Evolutionary conservation across 2,888 invertebrate species (phyloP).

Genomic region (Hyles lineata): DNA sequence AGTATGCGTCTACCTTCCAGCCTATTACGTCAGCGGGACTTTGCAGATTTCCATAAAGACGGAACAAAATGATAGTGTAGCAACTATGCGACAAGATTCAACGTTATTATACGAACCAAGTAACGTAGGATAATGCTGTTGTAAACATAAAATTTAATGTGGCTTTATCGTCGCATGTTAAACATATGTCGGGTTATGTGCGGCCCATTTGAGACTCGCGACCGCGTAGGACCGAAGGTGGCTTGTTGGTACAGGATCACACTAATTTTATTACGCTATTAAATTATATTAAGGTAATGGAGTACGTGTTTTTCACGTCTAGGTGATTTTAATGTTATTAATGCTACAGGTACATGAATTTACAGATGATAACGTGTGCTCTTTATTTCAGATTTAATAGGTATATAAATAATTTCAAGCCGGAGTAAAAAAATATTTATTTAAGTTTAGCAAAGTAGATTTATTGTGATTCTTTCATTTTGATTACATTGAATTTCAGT

Average conservation of each 20-base stretch:
- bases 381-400: no score
- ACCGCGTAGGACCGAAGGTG: neutral
- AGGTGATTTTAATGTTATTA: conserved; percentile 1
- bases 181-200: conserved; percentile 13
- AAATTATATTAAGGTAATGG: conserved; percentile 28
- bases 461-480: no score
- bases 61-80: neutral
- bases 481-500: no score
- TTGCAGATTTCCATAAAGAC: neutral
- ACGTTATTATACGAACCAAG: conserved; percentile 1
- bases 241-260: conserved; percentile 11
- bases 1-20: no score
- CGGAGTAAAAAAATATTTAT: no score
- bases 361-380: no score
- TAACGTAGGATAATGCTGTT: conserved; percentile 4
- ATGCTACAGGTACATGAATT: neutral
- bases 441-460: no score
- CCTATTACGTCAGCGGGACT: no score
- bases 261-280: conserved; percentile 20
- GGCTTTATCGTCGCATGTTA: conserved; percentile 14
- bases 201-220: conserved; percentile 1
- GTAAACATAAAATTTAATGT: conserved; percentile 19
- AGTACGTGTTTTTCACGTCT: neutral
- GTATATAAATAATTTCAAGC: no score
- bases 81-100: conserved; percentile 8